Evolutionary conservation across 64 coral and sea anemone species (phyloP).

Genomic region (Dendronephthya gigantea): DNA sequence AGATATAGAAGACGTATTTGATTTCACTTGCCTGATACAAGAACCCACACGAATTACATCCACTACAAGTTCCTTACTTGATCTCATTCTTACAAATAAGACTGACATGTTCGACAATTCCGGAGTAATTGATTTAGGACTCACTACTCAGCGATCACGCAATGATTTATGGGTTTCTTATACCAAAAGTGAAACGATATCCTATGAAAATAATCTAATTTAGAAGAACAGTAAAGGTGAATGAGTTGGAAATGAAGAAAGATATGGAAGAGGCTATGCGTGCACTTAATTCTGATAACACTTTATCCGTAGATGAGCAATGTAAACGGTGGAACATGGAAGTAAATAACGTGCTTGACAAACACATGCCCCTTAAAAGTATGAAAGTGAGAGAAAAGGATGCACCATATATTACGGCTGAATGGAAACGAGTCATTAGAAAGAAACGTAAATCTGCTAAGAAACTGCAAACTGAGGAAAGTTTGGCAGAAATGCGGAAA

Average conservation of each 20-base stretch:
- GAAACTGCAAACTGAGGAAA: background rate
- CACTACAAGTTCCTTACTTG: constrained; percentile 30
- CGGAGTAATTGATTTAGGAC: background rate
- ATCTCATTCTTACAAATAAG: constrained; percentile 43
- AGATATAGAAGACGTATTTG: background rate
- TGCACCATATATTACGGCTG: background rate
- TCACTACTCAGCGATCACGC: constrained; percentile 38
- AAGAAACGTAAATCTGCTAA: background rate
- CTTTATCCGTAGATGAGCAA: constrained; percentile 18
- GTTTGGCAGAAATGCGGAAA: background rate
- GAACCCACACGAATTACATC: constrained; percentile 13
- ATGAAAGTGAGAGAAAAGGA: constrained; percentile 1
- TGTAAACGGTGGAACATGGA: background rate
- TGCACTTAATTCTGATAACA: constrained; percentile 26
- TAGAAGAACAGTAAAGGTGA: constrained; percentile 34
- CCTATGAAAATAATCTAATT: constrained; percentile 29
- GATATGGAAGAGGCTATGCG: constrained; percentile 15
- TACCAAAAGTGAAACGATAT: constrained; percentile 22
- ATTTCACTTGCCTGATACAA: background rate
- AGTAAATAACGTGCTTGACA: constrained; percentile 23
- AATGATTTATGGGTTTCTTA: constrained; percentile 40
- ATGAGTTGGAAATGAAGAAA: constrained; percentile 32
- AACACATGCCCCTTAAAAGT: constrained; percentile 35
- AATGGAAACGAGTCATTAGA: background rate
- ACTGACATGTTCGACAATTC: background rate